Base-by-base conservation (phyloP, 2,888 invertebrate species). In the Oasisia sp. region DNA sequence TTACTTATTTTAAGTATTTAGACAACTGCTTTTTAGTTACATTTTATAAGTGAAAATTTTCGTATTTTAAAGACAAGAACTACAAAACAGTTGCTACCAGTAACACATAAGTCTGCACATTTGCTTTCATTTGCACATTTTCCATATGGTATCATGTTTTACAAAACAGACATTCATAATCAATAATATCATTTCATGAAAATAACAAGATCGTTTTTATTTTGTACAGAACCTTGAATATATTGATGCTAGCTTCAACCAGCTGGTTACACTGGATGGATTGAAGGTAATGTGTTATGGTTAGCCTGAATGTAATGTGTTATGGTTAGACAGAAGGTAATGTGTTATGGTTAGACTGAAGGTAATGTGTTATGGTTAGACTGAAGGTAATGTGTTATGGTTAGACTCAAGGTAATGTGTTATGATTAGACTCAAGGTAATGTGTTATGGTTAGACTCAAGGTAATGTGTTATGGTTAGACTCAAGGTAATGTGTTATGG, bases 191-290 rank as follows among this genome's bases (percentile, higher is more conserved):
- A 38, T 38, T 38, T 4, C 74, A 74, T 7, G 9, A 50, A 74
- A 4, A n/a, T 74, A 27, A 14, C 74, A 27, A 4, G 19, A 7
- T 7, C 27, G 19, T 19, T 74, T 74, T 74, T 74, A 27, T 74
- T 74, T 3, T 74, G 74, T 74, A 19, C 8, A 74, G 74, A 74
- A 94, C 90, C 91, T 96, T 45, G 96, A 96, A 93, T 95, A 95
- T 92, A 92, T 96, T 38, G 96, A 96, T 95, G 95, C 95, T 74
- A 96, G 96, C 93, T 96, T 95, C 93, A 96, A 96, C 94, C 95
- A 95, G 92, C 95, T 96, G 44, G 91, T 93, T n/a, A 95, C 96
- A n/a, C 93, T 96, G 56, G 96, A 96, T 91, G 96, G 96, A 91
- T 93, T 96, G 92, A 96, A 96, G 95, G 96, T 96, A 93, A 92